phyloP scores from a whole-genome alignment of 2,797 vertebrate species.

The Rhabdophis nuchalis region DNA sequence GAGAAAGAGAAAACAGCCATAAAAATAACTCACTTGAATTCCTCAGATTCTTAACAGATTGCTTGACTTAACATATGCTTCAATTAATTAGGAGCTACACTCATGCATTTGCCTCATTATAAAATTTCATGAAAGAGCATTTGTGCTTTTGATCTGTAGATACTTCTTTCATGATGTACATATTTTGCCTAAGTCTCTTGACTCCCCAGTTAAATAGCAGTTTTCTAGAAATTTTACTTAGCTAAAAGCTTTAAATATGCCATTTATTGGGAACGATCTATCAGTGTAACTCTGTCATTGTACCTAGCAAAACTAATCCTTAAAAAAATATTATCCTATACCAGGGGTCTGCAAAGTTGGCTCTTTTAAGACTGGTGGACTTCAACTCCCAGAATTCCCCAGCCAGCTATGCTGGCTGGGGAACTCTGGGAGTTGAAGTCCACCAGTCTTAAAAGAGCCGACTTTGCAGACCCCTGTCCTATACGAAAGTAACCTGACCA shows the following conservation, averaged over 20 bases:
- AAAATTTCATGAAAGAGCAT: background rate
- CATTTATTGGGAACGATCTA: background rate
- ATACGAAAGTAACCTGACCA: background rate
- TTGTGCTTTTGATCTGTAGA: constrained; percentile 7
- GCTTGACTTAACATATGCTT: background rate
- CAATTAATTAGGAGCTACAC: background rate
- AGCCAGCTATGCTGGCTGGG: too few relatives aligned
- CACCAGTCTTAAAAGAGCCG: too few relatives aligned
- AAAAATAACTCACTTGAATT: constrained; percentile 3
- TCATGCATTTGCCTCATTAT: background rate
- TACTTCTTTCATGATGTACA: background rate
- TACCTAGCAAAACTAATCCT: background rate
- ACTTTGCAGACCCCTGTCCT: too few relatives aligned
- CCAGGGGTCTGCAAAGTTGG: too few relatives aligned
- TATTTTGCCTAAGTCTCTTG: background rate
- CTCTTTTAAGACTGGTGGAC: too few relatives aligned
- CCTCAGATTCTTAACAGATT: background rate
- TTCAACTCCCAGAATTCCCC: too few relatives aligned
- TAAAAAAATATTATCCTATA: background rate
- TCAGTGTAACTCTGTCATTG: background rate
- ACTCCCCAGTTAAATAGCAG: constrained; percentile 43
- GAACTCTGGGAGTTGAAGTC: too few relatives aligned
- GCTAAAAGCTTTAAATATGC: constrained; percentile 35
- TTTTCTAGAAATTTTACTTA: constrained; percentile 47
- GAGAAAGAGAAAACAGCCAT: background rate